These are phyloP conservation scores for Drosophila asahinai DNA, from an alignment of 1,140 invertebrate species.

Conservation along the genomic window DNA sequence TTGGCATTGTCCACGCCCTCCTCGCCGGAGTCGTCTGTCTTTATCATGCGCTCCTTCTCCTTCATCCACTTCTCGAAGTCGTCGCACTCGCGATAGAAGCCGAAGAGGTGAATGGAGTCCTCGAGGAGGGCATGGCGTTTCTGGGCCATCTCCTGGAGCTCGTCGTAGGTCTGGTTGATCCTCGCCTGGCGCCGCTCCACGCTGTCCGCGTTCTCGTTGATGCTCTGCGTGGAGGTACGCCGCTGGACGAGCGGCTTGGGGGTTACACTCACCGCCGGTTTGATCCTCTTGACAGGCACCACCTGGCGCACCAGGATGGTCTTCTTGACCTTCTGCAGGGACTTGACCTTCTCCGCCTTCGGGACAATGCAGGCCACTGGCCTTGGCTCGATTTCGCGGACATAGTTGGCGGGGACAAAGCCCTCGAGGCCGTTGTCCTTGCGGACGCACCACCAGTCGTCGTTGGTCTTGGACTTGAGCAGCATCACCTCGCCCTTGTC, in stretches of 20 bases:
- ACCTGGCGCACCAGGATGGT: slow-evolving; percentile 95
- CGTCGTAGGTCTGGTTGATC: slow-evolving; percentile 92
- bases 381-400: slow-evolving; percentile 96
- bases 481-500: slow-evolving; percentile 96
- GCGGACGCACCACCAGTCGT: slow-evolving; percentile 99
- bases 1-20: slow-evolving; percentile 96
- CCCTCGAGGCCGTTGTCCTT: slow-evolving; percentile 96
- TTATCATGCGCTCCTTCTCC: slow-evolving; percentile 96
- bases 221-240: slow-evolving; percentile 70
- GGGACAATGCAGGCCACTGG: slow-evolving; percentile 92
- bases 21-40: slow-evolving; percentile 90
- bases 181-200: slow-evolving; percentile 93
- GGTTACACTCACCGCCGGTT: slow-evolving; percentile 86
- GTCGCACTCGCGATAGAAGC: slow-evolving; percentile 98
- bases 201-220: slow-evolving; percentile 88
- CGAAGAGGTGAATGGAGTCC: slow-evolving; percentile 96
- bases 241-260: slow-evolving; percentile 85
- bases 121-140: slow-evolving; percentile 93
- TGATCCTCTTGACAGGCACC: slow-evolving; percentile 89
- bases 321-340: slow-evolving; percentile 94
- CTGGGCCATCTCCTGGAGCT: slow-evolving; percentile 92
- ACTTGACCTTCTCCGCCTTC: slow-evolving; percentile 92
- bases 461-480: slow-evolving; percentile 96
- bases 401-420: slow-evolving; percentile 99
- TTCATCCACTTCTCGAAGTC: slow-evolving; percentile 99